Evolutionary conservation across 2,113 vertebrate species (phyloP).

Genomic region (Pimephales promelas): DNA sequence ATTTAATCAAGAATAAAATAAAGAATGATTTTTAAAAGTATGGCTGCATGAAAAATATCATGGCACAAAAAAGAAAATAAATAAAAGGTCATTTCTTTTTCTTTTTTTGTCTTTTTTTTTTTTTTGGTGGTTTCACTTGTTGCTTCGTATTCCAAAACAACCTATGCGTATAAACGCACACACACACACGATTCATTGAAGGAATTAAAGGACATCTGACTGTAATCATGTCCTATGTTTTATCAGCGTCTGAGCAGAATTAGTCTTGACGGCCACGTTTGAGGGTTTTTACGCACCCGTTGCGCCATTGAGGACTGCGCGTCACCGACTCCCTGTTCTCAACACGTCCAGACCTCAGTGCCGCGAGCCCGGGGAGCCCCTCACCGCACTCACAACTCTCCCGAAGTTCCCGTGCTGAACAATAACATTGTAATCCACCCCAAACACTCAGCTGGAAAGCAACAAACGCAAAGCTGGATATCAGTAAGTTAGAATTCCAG

Average conservation of each 20-base stretch:
- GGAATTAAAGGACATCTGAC: conserved; percentile 16
- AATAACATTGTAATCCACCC: conserved; percentile 44
- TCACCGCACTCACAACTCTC: conserved; percentile 76
- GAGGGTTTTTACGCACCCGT: conserved; percentile 87
- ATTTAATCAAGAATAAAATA: neutral
- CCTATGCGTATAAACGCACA: neutral
- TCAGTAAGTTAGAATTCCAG: conserved; percentile 28
- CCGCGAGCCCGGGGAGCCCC: conserved; percentile 77
- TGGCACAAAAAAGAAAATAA: neutral
- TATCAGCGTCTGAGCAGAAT: neutral
- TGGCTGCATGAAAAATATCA: no score
- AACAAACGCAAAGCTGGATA: conserved; percentile 16
- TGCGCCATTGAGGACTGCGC: conserved; percentile 91
- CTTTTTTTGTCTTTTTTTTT: neutral
- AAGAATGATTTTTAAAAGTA: neutral
- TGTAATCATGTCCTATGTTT: conserved; percentile 1
- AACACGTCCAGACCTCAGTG: conserved; percentile 86
- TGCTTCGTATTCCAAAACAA: conserved; percentile 7
- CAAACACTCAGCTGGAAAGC: conserved; percentile 9
- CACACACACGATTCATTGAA: neutral
- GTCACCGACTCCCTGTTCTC: conserved; percentile 74
- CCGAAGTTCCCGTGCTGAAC: conserved; percentile 55
- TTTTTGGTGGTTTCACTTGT: conserved; percentile 26
- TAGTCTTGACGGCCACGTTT: conserved; percentile 18
- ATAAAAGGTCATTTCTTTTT: no score